phyloP scores from a whole-genome alignment of 1,140 invertebrate genomes.

The Leptopilina clavipes region DNA sequence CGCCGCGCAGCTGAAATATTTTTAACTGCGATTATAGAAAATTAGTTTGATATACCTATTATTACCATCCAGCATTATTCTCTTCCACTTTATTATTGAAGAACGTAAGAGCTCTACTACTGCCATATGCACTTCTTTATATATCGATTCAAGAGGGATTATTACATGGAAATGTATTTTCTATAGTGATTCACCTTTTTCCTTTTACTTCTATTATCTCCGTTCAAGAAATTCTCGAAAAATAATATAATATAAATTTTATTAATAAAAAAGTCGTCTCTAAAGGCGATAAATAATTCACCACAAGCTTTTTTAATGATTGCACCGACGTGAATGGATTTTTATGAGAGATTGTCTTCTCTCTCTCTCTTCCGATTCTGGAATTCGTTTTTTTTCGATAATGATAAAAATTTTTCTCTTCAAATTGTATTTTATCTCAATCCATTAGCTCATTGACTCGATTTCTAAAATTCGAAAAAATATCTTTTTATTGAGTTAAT shows the following conservation, averaged over 20 bases:
- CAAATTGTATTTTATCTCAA: too few species aligned
- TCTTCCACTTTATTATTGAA: conserved; percentile 29
- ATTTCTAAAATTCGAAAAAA: too few species aligned
- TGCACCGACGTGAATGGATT: too few species aligned
- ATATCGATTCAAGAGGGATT: conserved; percentile 34
- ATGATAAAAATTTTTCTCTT: too few species aligned
- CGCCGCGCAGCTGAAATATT: not conserved
- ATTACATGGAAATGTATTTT: conserved; percentile 24
- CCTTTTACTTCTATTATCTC: not conserved
- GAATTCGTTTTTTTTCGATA: too few species aligned
- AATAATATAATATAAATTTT: not conserved
- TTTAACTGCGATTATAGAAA: conserved; percentile 26
- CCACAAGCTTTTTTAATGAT: too few species aligned
- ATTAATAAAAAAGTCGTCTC: not conserved
- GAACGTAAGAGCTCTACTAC: conserved; percentile 8
- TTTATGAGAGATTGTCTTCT: too few species aligned
- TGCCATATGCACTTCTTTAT: not conserved
- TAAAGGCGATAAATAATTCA: not conserved
- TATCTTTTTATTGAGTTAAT: too few species aligned
- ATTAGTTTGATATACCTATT: conserved; percentile 18
- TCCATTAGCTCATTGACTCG: too few species aligned
- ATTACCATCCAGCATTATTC: not conserved
- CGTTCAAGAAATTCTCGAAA: conserved; percentile 11
- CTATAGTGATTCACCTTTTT: not conserved
- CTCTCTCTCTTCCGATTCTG: too few species aligned